Evolutionary conservation across 2,797 vertebrate species (phyloP).

Genomic region (Muscicapa comitata): DNA sequence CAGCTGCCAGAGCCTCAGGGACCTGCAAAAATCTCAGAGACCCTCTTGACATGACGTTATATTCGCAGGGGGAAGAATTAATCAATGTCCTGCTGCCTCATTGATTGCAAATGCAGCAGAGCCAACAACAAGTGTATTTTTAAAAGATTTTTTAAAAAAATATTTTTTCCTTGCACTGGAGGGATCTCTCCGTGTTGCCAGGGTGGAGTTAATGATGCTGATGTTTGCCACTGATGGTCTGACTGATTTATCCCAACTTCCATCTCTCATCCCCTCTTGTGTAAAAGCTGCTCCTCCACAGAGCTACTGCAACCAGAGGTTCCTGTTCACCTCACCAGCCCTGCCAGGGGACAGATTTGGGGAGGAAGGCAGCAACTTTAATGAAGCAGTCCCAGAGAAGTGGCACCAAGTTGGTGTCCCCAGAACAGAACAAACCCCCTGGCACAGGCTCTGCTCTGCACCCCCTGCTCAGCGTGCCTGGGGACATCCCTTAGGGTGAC

Average conservation of each 20-base stretch:
- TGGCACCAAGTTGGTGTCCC: too few relatives aligned
- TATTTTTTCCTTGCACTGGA: not conserved
- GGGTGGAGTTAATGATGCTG: not conserved
- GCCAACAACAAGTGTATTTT: not conserved
- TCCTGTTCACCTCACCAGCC: not conserved
- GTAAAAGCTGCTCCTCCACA: not conserved
- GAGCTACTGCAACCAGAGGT: not conserved
- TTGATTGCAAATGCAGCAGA: not conserved
- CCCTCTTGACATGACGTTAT: not conserved
- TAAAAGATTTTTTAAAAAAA: too few relatives aligned
- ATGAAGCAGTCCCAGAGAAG: not conserved
- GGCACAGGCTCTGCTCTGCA: rapidly evolving
- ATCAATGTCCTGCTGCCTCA: rapidly evolving
- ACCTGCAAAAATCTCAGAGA: not conserved
- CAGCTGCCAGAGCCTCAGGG: not conserved
- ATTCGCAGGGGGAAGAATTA: not conserved
- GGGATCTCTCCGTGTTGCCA: not conserved
- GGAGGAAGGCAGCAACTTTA: not conserved
- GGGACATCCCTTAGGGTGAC: not conserved
- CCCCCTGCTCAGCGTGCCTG: rapidly evolving
- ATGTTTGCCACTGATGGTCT: not conserved
- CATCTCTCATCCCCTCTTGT: not conserved
- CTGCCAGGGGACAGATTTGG: not conserved
- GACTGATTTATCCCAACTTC: not conserved
- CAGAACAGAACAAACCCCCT: not conserved